A percentile compares a stretch with the other conserved stretches of the same genome.
These are phyloP conservation scores for Pammene fasciana DNA, from an alignment of 2,888 invertebrate genomes.

Conservation along the genomic window DNA sequence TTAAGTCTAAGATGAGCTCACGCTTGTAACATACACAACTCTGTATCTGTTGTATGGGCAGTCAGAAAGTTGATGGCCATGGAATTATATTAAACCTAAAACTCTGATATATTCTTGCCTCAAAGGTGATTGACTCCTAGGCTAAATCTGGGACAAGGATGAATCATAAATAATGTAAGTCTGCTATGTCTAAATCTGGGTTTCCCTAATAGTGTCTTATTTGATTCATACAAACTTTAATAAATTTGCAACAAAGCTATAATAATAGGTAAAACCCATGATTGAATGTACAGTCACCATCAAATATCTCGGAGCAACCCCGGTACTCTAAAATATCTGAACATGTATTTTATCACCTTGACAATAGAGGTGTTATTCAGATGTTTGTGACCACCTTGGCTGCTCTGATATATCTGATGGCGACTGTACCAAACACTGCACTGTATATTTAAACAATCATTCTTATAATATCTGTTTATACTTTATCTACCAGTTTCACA, in stretches of 20 bases:
- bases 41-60: not conserved
- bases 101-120: not conserved
- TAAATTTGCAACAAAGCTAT: not conserved
- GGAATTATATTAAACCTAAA: not conserved
- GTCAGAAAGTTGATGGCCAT: not conserved
- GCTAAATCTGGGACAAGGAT: not conserved
- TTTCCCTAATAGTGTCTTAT: conserved; percentile 42
- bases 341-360: too few species aligned
- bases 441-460: not conserved
- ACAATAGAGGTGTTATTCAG: too few species aligned
- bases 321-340: too few species aligned
- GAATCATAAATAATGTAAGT: conserved; percentile 1
- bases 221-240: not conserved
- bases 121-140: not conserved
- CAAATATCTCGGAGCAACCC: too few species aligned
- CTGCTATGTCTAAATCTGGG: conserved; percentile 30
- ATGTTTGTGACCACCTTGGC: too few species aligned
- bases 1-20: not conserved
- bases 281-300: too few species aligned
- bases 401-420: too few species aligned
- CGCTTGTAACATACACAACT: not conserved
- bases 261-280: conserved; percentile 6
- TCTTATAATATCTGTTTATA: not conserved
- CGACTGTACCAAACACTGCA: not conserved
- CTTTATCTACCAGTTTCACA: too few species aligned